Evolutionary conservation across 2,113 vertebrate species (phyloP).

Genomic region (Xenotilapia longispinis): DNA sequence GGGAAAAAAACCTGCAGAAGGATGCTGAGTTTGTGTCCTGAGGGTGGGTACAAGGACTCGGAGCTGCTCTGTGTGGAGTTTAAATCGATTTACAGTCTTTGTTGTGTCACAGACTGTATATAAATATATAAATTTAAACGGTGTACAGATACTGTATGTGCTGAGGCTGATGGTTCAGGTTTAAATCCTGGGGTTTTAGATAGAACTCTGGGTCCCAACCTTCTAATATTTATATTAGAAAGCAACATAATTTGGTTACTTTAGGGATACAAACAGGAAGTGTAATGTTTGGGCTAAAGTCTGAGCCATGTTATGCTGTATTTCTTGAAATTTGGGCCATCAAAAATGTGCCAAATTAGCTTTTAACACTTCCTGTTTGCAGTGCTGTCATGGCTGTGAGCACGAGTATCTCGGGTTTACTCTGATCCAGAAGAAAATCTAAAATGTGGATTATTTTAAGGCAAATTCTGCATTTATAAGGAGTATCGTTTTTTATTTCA

Average conservation of each 20-base stretch:
- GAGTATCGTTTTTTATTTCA: neutral
- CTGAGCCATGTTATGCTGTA: neutral
- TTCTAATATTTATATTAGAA: neutral
- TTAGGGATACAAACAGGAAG: neutral
- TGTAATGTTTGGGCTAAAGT: neutral
- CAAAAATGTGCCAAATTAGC: neutral
- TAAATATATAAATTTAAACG: neutral
- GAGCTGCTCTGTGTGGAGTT: neutral
- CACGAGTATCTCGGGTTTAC: neutral
- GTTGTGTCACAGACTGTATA: neutral
- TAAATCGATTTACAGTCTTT: neutral
- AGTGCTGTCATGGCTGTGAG: neutral
- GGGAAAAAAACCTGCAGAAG: neutral
- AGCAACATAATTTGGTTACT: neutral
- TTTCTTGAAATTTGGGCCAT: neutral
- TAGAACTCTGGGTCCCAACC: neutral
- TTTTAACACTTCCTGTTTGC: neutral
- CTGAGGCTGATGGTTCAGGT: neutral
- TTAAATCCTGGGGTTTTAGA: neutral
- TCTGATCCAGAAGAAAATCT: neutral
- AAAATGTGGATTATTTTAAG: neutral
- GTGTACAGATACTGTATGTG: neutral
- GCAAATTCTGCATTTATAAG: neutral
- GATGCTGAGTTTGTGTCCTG: neutral
- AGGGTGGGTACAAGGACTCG: neutral